Conservation (phyloP, 2,113 vertebrate genomes). For the Pygoscelis adeliae region DNA sequence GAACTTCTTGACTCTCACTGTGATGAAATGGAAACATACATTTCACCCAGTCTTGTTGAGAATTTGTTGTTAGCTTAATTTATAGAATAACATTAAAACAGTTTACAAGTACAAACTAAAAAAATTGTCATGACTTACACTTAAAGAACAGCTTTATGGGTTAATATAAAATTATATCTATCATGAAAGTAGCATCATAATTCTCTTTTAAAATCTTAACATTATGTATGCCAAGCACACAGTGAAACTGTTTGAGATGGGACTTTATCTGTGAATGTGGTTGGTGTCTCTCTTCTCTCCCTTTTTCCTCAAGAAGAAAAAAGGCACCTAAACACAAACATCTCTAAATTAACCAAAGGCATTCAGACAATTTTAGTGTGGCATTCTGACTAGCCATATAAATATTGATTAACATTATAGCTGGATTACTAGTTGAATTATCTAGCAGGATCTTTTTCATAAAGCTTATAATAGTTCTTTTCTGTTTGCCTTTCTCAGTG, state of each 20-base stretch:
- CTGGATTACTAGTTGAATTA: background rate
- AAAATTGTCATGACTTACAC: background rate
- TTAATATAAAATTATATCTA: background rate
- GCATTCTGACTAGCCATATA: background rate
- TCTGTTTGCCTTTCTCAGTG: background rate
- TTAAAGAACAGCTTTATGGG: background rate
- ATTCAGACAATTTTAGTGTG: background rate
- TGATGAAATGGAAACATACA: background rate
- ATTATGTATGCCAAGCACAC: background rate
- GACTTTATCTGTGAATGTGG: background rate
- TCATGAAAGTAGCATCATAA: background rate
- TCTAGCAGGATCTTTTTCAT: background rate
- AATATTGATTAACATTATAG: background rate
- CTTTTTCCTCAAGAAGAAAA: background rate
- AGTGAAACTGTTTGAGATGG: background rate
- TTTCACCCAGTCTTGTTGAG: background rate
- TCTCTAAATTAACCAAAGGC: background rate
- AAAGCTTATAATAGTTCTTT: background rate
- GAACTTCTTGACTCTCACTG: background rate
- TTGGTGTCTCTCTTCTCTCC: background rate
- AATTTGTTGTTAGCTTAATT: background rate
- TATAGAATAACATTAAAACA: background rate
- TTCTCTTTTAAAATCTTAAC: background rate
- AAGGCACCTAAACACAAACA: background rate
- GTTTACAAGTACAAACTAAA: background rate